Percentiles rank a stretch among this genome's conserved stretches.
Evolutionary conservation across 2,888 invertebrate species (phyloP).

Genomic region (Hypolimnas misippus): DNA sequence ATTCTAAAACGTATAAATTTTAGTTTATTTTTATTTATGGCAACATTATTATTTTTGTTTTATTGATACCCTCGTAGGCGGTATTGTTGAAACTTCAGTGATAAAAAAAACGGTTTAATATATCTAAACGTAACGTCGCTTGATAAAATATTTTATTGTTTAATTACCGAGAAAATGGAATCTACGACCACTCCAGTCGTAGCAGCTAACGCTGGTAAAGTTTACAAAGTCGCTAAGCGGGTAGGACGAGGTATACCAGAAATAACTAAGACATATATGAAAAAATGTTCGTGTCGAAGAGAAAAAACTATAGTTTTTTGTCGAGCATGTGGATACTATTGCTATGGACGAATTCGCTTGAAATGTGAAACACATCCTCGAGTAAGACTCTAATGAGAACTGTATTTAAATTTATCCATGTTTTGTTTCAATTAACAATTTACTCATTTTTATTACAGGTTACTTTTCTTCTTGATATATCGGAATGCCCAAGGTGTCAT

Average conservation of each 20-base stretch:
- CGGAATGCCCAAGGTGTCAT: conserved; percentile 78
- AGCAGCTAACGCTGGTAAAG: conserved; percentile 68
- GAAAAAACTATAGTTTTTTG: conserved; percentile 75
- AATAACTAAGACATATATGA: conserved; percentile 55
- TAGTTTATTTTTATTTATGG: not conserved
- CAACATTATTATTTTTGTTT: conserved; percentile 14
- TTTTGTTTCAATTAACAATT: conserved; percentile 5
- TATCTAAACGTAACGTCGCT: too few species aligned
- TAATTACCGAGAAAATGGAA: conserved; percentile 47
- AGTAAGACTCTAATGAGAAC: conserved; percentile 53
- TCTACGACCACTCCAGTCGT: conserved; percentile 63
- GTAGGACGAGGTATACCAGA: conserved; percentile 72
- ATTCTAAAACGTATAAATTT: too few species aligned
- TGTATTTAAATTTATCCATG: not conserved
- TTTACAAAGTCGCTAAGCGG: conserved; percentile 55
- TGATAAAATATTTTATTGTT: not conserved
- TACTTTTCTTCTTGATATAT: conserved; percentile 75
- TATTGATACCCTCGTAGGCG: conserved; percentile 27
- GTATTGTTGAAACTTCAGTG: conserved; percentile 12
- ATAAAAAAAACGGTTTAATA: not conserved
- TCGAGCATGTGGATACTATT: conserved; percentile 74
- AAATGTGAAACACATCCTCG: conserved; percentile 71
- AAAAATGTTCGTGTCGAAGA: conserved; percentile 69
- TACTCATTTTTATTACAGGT: conserved; percentile 62
- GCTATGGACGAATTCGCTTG: conserved; percentile 74